These are phyloP conservation scores for Argyra leucocephala DNA, from an alignment of 2,888 invertebrate genomes.

Conservation along the genomic window DNA sequence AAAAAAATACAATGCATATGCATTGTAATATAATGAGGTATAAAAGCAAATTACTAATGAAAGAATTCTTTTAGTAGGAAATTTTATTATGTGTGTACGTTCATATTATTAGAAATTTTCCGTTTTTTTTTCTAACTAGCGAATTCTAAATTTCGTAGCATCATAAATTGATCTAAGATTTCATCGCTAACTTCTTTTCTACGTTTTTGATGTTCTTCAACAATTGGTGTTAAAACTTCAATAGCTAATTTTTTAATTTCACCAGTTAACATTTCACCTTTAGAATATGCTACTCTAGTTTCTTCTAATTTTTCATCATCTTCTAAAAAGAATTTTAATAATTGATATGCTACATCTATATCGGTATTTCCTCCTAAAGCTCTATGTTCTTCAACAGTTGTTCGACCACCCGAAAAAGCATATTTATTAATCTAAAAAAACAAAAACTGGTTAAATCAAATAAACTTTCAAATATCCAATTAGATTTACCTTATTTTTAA, in stretches of 20 bases:
- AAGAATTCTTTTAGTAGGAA: conserved; percentile 9
- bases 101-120: conserved; percentile 14
- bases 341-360: conserved; percentile 91
- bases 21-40: too few species aligned
- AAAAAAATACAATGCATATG: too few species aligned
- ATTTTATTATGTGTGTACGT: conserved; percentile 20
- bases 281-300: conserved; percentile 46
- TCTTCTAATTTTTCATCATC: conserved; percentile 78
- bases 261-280: conserved; percentile 83
- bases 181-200: conserved; percentile 77
- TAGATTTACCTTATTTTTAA: conserved; percentile 75
- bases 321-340: conserved; percentile 88
- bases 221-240: conserved; percentile 62
- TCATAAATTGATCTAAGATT: conserved; percentile 71
- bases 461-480: conserved; percentile 7
- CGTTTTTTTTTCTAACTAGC: conserved; percentile 25
- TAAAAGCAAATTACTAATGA: conserved; percentile 4
- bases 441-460: neutral
- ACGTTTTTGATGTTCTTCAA: conserved; percentile 72
- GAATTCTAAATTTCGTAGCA: conserved; percentile 65
- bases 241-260: conserved; percentile 89
- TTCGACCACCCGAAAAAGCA: conserved; percentile 94
- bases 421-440: conserved; percentile 71
- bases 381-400: conserved; percentile 87
- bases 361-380: conserved; percentile 88